phyloP scores from a whole-genome alignment of 1,140 invertebrate species.

The Drosophila auraria region DNA sequence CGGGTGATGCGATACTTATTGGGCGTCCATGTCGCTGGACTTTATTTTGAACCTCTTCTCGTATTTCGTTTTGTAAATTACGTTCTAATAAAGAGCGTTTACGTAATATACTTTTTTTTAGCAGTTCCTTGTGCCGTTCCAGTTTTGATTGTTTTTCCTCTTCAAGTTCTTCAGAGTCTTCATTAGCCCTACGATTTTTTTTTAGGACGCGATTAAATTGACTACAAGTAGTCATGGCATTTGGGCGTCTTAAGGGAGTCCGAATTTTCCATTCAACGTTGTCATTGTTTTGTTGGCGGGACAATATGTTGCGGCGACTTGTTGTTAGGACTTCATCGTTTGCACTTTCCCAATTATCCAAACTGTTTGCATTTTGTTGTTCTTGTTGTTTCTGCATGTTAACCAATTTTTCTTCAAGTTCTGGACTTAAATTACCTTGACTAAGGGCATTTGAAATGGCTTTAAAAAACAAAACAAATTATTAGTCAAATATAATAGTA shows the following conservation, averaged over 20 bases:
- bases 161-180: constrained; percentile 42
- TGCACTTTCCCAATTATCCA: constrained; percentile 60
- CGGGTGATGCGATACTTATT: constrained; percentile 83
- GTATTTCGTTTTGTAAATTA: constrained; percentile 95
- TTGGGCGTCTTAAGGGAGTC: constrained; percentile 50
- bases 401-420: constrained; percentile 96
- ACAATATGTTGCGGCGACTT: constrained; percentile 43
- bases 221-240: constrained; percentile 20
- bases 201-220: constrained; percentile 40
- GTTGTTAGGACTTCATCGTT: constrained; percentile 23
- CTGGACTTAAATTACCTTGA: constrained; percentile 95
- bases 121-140: constrained; percentile 92
- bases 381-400: constrained; percentile 95
- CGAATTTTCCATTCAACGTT: constrained; percentile 65
- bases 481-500: background rate
- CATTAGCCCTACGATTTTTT: constrained; percentile 49
- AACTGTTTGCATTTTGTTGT: constrained; percentile 88
- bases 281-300: constrained; percentile 53
- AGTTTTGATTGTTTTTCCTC: constrained; percentile 63
- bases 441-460: constrained; percentile 93
- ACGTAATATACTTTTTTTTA: constrained; percentile 97
- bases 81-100: constrained; percentile 96
- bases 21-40: constrained; percentile 63
- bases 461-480: constrained; percentile 70
- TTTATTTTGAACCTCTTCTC: constrained; percentile 90